Percentiles rank a stretch among this genome's conserved stretches.
Evolutionary conservation across 2,113 vertebrate genomes (phyloP).

Genomic region (Phrynocephalus versicolor): DNA sequence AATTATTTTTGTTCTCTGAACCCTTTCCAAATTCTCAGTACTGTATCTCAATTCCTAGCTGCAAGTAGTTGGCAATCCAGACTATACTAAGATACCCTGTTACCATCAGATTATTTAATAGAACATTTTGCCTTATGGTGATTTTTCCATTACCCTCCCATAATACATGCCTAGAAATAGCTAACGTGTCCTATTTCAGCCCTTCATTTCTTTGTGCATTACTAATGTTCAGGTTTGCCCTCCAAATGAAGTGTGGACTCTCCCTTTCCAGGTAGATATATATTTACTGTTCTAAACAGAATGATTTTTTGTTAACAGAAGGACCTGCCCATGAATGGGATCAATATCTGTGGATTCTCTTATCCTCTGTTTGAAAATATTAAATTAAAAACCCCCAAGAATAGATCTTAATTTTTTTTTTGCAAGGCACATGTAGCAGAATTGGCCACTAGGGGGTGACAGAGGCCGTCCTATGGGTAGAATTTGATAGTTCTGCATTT

Average conservation of each 20-base stretch:
- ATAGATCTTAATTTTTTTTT: too few species aligned
- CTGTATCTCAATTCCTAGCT: not conserved
- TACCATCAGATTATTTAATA: not conserved
- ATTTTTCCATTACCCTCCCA: not conserved
- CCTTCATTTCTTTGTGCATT: not conserved
- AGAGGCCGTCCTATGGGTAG: too few species aligned
- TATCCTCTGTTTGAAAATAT: too few species aligned
- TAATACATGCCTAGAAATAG: not conserved
- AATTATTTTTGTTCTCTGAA: not conserved
- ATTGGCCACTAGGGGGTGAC: too few species aligned
- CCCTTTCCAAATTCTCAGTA: not conserved
- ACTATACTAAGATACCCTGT: not conserved
- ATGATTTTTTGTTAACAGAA: not conserved
- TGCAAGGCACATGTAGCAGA: not conserved
- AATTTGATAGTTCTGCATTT: too few species aligned
- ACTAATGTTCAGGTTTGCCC: not conserved
- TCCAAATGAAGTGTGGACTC: not conserved
- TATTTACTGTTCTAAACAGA: not conserved
- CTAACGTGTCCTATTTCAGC: not conserved
- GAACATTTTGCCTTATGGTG: not conserved
- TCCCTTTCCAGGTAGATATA: not conserved
- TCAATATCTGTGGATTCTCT: too few species aligned
- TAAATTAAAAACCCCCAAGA: too few species aligned
- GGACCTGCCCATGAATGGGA: too few species aligned
- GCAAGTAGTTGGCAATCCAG: fast-evolving